Conservation (phyloP, 2,113 vertebrate species). For the Antigone vipio region DNA sequence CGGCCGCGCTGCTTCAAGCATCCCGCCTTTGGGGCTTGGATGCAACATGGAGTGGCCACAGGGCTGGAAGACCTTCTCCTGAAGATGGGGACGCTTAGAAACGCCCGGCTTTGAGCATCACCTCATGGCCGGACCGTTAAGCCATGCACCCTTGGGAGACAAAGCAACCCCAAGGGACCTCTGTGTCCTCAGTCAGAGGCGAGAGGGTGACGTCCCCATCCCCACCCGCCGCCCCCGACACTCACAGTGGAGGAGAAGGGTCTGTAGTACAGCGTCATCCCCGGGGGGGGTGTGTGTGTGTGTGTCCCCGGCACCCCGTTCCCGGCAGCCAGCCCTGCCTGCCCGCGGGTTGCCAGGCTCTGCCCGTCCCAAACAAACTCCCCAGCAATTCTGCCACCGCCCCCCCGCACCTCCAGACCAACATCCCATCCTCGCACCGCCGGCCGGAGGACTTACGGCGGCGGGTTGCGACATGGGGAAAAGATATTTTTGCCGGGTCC, state of each 20-base stretch:
- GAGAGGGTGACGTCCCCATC: rapidly evolving
- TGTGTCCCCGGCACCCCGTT: background rate
- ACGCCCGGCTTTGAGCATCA: background rate
- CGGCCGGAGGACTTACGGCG: rapidly evolving
- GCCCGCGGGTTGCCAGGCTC: rapidly evolving
- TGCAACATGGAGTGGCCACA: background rate
- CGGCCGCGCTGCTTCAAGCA: rapidly evolving
- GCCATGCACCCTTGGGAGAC: background rate
- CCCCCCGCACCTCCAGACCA: background rate
- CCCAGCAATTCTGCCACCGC: background rate
- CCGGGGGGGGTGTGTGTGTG: too few relatives aligned
- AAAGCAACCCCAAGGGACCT: background rate
- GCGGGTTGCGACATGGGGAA: background rate
- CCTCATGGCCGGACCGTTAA: rapidly evolving
- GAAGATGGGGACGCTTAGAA: background rate
- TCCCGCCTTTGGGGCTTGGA: background rate
- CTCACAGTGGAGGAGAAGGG: conserved; percentile 48
- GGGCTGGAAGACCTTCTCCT: background rate
- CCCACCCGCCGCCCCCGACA: background rate
- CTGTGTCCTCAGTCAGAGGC: background rate
- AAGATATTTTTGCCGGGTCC: rapidly evolving
- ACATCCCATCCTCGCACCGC: rapidly evolving
- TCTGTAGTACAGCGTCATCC: conserved; percentile 48
- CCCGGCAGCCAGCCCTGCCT: background rate
- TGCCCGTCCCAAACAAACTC: background rate